These are phyloP conservation scores for Drosophila lacertosa DNA, from an alignment of 1,140 invertebrate species.

Conservation along the genomic window DNA sequence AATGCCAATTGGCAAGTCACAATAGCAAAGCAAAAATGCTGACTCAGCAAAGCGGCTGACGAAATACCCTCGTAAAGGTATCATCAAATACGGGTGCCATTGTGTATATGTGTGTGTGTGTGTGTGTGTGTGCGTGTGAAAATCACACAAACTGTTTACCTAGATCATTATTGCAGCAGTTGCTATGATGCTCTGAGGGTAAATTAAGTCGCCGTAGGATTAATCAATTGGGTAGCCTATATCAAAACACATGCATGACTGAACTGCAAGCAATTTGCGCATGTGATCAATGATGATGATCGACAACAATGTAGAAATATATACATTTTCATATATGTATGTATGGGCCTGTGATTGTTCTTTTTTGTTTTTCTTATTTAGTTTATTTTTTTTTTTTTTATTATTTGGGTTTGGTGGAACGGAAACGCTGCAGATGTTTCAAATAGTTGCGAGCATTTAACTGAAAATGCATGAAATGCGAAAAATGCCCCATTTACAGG, in stretches of 20 bases:
- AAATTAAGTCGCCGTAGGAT: constrained; percentile 48
- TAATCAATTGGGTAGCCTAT: constrained; percentile 36
- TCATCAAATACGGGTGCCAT: constrained; percentile 16
- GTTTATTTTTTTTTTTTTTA: constrained; percentile 35
- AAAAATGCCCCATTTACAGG: constrained; percentile 1
- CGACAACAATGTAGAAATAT: neutral
- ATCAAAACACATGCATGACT: constrained; percentile 48
- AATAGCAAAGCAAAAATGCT: constrained; percentile 44
- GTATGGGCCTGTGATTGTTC: constrained; percentile 30
- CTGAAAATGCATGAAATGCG: constrained; percentile 30
- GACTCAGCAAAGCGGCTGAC: constrained; percentile 53
- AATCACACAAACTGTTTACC: constrained; percentile 47
- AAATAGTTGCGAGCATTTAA: constrained; percentile 37
- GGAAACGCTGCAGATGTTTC: constrained; percentile 46
- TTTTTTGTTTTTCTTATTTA: constrained; percentile 21
- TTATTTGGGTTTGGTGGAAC: constrained; percentile 10
- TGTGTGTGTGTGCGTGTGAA: constrained; percentile 31
- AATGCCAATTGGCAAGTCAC: constrained; percentile 77
- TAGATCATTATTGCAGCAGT: constrained; percentile 40
- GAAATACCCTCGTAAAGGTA: constrained; percentile 44
- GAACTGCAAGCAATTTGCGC: constrained; percentile 51
- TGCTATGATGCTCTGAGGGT: constrained; percentile 15
- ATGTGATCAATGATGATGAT: constrained; percentile 48
- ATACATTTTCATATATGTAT: neutral
- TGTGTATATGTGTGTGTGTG: neutral